Conservation (phyloP, 2,797 vertebrate species). For the Ptychadena robeensis region DNA sequence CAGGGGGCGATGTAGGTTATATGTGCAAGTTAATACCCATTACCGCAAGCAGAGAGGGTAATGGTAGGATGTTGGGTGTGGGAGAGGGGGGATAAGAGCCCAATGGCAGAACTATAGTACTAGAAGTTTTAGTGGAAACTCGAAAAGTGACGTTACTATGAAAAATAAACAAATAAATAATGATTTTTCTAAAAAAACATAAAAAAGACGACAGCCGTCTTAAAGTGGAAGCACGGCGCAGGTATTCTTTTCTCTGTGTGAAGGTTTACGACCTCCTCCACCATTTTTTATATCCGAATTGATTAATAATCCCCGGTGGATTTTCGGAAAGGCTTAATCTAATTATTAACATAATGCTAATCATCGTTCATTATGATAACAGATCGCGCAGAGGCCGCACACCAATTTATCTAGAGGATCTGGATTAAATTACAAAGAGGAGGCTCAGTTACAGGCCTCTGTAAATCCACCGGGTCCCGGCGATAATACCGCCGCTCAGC, state of each 20-base stretch:
- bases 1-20: too few relatives aligned
- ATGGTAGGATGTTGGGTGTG: too few relatives aligned
- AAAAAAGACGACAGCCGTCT: too few relatives aligned
- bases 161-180: too few relatives aligned
- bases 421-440: slow-evolving; percentile 35
- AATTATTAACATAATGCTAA: neutral
- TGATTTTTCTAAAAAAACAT: too few relatives aligned
- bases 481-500: slow-evolving; percentile 77
- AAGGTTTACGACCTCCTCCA: neutral
- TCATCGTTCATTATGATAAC: slow-evolving; percentile 5
- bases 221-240: neutral
- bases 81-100: too few relatives aligned
- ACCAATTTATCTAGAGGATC: slow-evolving; percentile 6
- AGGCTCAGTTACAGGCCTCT: slow-evolving; percentile 76
- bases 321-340: neutral
- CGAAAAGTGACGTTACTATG: too few relatives aligned
- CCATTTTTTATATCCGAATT: neutral
- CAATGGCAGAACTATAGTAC: too few relatives aligned
- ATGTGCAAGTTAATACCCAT: too few relatives aligned
- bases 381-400: neutral
- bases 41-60: too few relatives aligned
- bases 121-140: too few relatives aligned
- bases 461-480: slow-evolving; percentile 76
- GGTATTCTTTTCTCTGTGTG: neutral
- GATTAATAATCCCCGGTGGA: slow-evolving; percentile 14